Percentiles rank a stretch among this genome's conserved stretches.
phyloP scores from a whole-genome alignment of 2,797 vertebrate genomes.

The Buphagus erythrorhynchus region DNA sequence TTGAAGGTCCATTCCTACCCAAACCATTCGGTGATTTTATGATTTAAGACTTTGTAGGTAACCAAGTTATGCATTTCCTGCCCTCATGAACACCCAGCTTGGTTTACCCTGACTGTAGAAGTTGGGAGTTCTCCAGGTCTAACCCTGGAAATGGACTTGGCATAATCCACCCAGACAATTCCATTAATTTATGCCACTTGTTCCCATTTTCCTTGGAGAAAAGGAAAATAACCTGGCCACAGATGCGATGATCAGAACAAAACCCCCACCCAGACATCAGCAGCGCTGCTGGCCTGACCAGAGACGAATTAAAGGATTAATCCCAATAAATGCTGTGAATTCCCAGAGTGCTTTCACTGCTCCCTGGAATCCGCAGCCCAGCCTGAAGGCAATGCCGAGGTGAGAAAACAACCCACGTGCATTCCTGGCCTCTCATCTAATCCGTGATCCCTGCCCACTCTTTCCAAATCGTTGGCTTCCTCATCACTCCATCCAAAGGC shows the following conservation, averaged over 20 bases:
- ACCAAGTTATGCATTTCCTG: neutral
- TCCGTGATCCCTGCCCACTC: conserved; percentile 46
- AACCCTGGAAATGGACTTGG: neutral
- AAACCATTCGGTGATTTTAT: neutral
- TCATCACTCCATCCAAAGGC: neutral
- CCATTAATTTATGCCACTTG: neutral
- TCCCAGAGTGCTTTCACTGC: conserved; percentile 40
- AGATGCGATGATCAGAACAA: neutral
- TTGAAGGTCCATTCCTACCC: neutral
- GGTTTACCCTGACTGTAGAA: neutral
- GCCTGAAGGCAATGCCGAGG: neutral
- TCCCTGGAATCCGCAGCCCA: neutral
- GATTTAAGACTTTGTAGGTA: neutral
- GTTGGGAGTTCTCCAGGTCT: neutral
- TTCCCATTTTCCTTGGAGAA: neutral
- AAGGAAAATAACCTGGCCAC: neutral
- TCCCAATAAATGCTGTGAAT: neutral
- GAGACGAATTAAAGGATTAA: neutral
- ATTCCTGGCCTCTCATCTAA: conserved; percentile 29
- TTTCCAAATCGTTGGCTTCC: conserved; percentile 37
- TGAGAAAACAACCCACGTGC: conserved; percentile 2
- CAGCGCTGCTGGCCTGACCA: neutral
- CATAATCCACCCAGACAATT: neutral
- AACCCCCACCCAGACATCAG: neutral
- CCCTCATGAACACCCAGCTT: neutral